Base-by-base conservation (phyloP, 2,888 invertebrate species). In the Bellardia bayeri region DNA sequence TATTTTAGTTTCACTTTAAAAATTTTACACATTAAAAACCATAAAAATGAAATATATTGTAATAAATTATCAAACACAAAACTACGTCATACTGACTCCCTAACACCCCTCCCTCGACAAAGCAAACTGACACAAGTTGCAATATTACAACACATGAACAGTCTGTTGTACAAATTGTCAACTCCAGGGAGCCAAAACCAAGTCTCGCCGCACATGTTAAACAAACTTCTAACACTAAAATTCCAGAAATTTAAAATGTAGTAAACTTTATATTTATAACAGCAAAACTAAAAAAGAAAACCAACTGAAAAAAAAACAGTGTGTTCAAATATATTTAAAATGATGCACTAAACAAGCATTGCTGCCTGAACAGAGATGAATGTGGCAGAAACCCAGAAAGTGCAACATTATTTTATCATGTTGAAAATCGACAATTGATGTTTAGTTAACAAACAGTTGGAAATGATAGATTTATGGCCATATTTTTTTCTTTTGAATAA, bases 381-480 rank as follows among this genome's bases (percentile, higher is more conserved):
- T 54, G 69, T 58, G 63, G 58, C 42, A 81, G 30, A 14, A 72
- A 64, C 63, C 40, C 40, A 23, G 37, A 51, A 69, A 8, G 54
- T 9, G 58, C 13, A 64, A 54, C 63, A 64, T 54, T 23, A 64
- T 66, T 68, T 66, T 33, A 42, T 3, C 40, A 58, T 75, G 14
- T 40, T 54, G 40, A 74, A 78, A 74, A 68, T 68, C 61, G 45
- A n/a, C 79, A 69, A 80, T 85, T 85, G 68, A 68, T 66, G 86
- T 80, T 76, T 79, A 37, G 37, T 79, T 80, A 69, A 79, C 40
- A 69, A 86, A 75, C 45, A 74, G 66, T 56, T 49, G 49, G 49
- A 56, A 82, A 75, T 85, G 85, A 87, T 79, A 87, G 85, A 87
- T 87, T 87, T 87, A 87, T 82, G 82, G 14, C 51, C 56, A 68